Evolutionary conservation across 2,797 vertebrate genomes (phyloP), one percentile per base, ranked within the genome.

Genomic region (Falco rusticolus): DNA sequence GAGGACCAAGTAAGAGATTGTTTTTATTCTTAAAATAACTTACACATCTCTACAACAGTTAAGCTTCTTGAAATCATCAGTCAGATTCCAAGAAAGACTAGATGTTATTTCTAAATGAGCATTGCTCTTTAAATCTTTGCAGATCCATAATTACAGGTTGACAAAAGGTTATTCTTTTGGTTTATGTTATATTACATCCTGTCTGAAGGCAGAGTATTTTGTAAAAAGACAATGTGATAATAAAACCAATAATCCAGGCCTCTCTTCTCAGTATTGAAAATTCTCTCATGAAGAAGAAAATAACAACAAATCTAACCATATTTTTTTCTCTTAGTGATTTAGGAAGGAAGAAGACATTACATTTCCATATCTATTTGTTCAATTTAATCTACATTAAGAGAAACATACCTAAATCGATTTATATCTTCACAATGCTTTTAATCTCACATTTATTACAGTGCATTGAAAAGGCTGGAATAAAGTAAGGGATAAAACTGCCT

Each of bases 1-100:
- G 99, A 99, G 89, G 99, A 99, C 95, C 99, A 99, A 98, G 99
- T 99, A 97, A 98, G 98, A 97, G 31, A 92, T 7, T 86, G 51
- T 75, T 83, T 85, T 96, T 95, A 70, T 94, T 95, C 83, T 91
- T 97, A 84, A 95, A 94, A 83, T 83, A 57, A 70, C 50, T 65
- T 87, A 41, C 6, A 47, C 43, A 33, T 88, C 72, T 95, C 57
- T 76, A 50, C 45, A 82, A 53, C 16, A 80, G 41, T 84, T 84
- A 66, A 72, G 37, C 53, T 87, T 77, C 37, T 90, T 95, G 39
- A 86, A 76, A 84, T 94, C 84, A 59, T 82, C 4, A 18, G 31
- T 56, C 45, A 65, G 60, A 74, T 82, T 94, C 37, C 22, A 69
- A 81, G 88, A 88, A 61, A 83, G 37, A 72, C 16, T 45, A 61